Conservation (phyloP, 2,797 vertebrate species). For the Ctenochaetus hawaiiensis region DNA sequence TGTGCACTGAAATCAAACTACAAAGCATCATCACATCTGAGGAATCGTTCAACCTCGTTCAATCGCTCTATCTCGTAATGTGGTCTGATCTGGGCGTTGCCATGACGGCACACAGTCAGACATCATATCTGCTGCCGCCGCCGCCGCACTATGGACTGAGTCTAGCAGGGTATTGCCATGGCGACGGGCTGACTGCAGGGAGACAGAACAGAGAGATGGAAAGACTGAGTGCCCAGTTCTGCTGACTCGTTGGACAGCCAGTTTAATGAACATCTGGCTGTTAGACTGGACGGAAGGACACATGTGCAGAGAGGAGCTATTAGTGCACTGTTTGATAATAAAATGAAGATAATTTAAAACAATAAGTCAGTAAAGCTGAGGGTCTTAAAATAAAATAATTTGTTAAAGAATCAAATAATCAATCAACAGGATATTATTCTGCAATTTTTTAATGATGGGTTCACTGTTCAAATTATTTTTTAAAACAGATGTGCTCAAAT, state of each 20-base stretch:
- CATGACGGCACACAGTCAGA: constrained; percentile 61
- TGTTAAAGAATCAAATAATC: background rate
- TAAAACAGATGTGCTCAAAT: too few species aligned
- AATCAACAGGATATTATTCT: background rate
- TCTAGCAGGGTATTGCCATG: constrained; percentile 63
- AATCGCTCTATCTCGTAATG: constrained; percentile 30
- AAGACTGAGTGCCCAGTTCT: constrained; percentile 8
- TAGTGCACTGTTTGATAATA: constrained; percentile 11
- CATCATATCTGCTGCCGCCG: constrained; percentile 53
- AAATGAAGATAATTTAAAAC: background rate
- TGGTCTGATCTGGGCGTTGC: constrained; percentile 64
- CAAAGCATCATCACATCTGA: constrained; percentile 1
- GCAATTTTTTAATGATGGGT: background rate
- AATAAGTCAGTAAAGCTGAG: background rate
- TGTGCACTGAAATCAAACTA: background rate
- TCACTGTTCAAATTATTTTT: background rate
- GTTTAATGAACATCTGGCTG: constrained; percentile 24
- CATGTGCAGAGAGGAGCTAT: background rate
- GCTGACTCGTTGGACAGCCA: constrained; percentile 30
- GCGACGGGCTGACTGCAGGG: constrained; percentile 52
- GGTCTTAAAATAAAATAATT: too few species aligned
- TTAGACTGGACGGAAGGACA: background rate
- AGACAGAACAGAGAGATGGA: constrained; percentile 29
- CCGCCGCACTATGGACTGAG: constrained; percentile 41
- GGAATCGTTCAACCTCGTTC: background rate